Evolutionary conservation across 1,140 invertebrate species (phyloP), one percentile per base, ranked within the genome.

Genomic region (Drosophila sechellia): DNA sequence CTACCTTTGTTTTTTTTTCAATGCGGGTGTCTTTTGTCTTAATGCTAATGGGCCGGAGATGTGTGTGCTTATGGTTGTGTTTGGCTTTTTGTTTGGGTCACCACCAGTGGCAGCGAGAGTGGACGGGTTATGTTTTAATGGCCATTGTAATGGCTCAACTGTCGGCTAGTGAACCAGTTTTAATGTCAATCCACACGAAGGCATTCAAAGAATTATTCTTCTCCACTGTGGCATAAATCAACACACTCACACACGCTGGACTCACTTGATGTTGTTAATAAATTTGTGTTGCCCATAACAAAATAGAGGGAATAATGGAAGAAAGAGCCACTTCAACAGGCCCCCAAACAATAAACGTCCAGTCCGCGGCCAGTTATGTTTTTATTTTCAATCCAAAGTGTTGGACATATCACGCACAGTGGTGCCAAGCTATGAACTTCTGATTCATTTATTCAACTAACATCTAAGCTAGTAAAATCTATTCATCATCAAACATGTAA

Each of bases 371-470:
- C 74, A 77, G 74, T 77, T 77, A 77, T 77, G 74, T 77, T 77
- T 77, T 77, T 77, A 69, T 77, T 77, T 69, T 77, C 56, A 77
- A 77, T 77, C 77, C 74, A 77, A 59, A 76, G 72, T 75, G 72
- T 76, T 77, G 49, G 48, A 42, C 61, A 76, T 55, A 17, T 59
- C 45, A 25, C 31, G 39, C 55, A 75, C 42, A 65, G 71, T 75
- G 71, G 60, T 0, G 0, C 25, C 6, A n/a, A 15, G 20, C 0
- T 15, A 40, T 40, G 37, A 39, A 39, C 12, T 13, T 13, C 13
- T 13, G 2, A 31, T 31, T 10, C 1, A n/a, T n/a, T 1, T 39
- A n/a, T 22, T 22, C 3, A 22, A 22, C 20, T 22, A 22, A 22
- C 20, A 22, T 22, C 20, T 22, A 22, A 2, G 20, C 20, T 22